phyloP scores from a whole-genome alignment of 2,113 vertebrate species.

The Danio rerio region GRCz12tu NC_133191.1:20634001-20634500 shows the following conservation, averaged over 20 bases:
- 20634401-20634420: conserved; percentile 47
- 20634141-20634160: not conserved
- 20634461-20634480: conserved; percentile 59
- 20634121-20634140: not conserved
- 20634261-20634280: conserved; percentile 23
- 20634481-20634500: conserved; percentile 60
- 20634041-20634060: too few species aligned
- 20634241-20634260: conserved; percentile 15
- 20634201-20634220: not conserved
- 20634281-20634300: conserved; percentile 29
- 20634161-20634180: not conserved
- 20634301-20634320: conserved; percentile 4
- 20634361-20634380: not conserved
- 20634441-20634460: conserved; percentile 51
- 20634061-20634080: too few species aligned
- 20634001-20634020: too few species aligned
- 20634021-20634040: too few species aligned
- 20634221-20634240: not conserved
- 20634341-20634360: not conserved
- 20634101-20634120: too few species aligned
- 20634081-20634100: too few species aligned
- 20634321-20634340: conserved; percentile 30
- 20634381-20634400: conserved; percentile 48
- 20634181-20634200: not conserved
- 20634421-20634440: conserved; percentile 32